These are phyloP conservation scores for Pentamera pediparva DNA, from an alignment of 53 echinoderm and acorn worm species.

Conservation along the genomic window DNA sequence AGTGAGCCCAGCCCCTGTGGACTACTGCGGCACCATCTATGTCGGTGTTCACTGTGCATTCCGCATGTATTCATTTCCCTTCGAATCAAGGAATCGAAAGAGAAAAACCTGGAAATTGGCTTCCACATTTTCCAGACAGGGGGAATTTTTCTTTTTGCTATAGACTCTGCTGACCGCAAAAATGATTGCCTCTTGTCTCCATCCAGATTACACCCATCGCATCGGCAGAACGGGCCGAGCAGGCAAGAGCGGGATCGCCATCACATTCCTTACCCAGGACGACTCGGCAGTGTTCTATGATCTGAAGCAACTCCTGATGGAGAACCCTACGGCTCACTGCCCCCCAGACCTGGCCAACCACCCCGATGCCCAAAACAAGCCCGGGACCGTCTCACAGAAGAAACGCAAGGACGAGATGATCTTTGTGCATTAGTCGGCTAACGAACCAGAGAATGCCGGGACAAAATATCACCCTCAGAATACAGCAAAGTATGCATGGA, in stretches of 20 bases:
- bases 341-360: slow-evolving; percentile 89
- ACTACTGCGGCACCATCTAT: no score
- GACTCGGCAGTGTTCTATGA: slow-evolving; percentile 80
- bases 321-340: slow-evolving; percentile 66
- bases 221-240: slow-evolving; percentile 97
- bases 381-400: slow-evolving; percentile 80
- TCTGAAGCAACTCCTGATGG: slow-evolving; percentile 65
- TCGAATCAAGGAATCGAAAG: no score
- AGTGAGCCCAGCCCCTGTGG: no score
- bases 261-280: slow-evolving; percentile 87
- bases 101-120: no score
- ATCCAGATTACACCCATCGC: slow-evolving; percentile 89
- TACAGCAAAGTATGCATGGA: no score
- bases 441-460: neutral
- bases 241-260: slow-evolving; percentile 80
- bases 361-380: slow-evolving; percentile 94
- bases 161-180: no score
- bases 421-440: slow-evolving; percentile 51
- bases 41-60: no score
- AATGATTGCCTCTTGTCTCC: no score
- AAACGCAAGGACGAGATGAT: slow-evolving; percentile 91
- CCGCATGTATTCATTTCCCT: no score
- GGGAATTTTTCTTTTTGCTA: no score
- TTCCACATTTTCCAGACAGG: no score
- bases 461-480: no score